A percentile compares a stretch with the other conserved stretches of the same genome.
These are phyloP conservation scores for Volucella bombylans DNA, from an alignment of 2,888 invertebrate genomes.

Conservation along the genomic window DNA sequence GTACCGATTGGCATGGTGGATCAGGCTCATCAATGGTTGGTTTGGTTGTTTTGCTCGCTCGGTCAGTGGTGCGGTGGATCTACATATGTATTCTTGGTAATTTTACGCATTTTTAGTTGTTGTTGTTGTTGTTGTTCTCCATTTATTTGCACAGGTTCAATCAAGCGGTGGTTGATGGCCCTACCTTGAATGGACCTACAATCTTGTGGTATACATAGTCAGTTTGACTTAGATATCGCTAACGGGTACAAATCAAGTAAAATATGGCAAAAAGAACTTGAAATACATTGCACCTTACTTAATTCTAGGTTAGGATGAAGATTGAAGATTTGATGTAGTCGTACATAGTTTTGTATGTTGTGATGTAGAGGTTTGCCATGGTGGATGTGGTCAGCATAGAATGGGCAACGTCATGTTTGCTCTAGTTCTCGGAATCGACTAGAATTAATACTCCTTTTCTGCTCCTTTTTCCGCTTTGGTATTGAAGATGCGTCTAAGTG, in stretches of 20 bases:
- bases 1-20: constrained; percentile 50
- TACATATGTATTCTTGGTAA: constrained; percentile 39
- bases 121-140: neutral
- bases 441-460: no score
- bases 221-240: constrained; percentile 9
- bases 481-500: no score
- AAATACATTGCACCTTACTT: no score
- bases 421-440: no score
- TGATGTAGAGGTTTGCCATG: no score
- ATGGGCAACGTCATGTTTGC: no score
- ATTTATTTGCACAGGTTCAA: constrained; percentile 3
- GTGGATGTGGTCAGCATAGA: no score
- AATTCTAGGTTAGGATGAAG: no score
- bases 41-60: neutral
- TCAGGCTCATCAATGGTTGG: constrained; percentile 33
- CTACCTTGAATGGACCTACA: neutral
- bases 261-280: neutral
- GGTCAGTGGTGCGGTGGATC: constrained; percentile 29
- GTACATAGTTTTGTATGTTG: no score
- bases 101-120: neutral
- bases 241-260: neutral
- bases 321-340: no score
- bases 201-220: constrained; percentile 6
- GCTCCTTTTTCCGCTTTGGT: no score
- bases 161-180: neutral